phyloP scores from a whole-genome alignment of 2,113 vertebrate genomes.

The Vireo altiloquus region DNA sequence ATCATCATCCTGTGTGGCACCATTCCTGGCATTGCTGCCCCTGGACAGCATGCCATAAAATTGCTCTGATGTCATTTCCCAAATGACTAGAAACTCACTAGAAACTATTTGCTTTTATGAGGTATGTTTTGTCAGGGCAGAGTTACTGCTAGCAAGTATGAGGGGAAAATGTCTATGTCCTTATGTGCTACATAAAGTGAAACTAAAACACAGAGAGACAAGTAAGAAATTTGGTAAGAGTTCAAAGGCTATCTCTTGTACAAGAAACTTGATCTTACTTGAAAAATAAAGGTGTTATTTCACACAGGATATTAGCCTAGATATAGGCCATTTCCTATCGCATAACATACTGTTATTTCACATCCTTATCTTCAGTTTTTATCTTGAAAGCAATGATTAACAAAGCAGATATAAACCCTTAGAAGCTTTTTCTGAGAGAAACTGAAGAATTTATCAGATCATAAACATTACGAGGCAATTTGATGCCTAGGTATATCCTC shows the following conservation, averaged over 20 bases:
- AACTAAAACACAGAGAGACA: not conserved
- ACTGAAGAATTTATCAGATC: conserved; percentile 27
- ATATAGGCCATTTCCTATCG: conserved; percentile 5
- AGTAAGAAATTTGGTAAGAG: not conserved
- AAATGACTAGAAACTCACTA: not conserved
- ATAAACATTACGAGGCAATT: not conserved
- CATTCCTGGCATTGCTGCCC: not conserved
- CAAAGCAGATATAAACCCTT: conserved; percentile 34
- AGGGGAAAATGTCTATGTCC: not conserved
- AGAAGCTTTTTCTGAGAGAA: conserved; percentile 12
- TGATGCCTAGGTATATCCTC: not conserved
- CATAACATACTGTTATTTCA: not conserved
- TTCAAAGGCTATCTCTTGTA: conserved; percentile 41
- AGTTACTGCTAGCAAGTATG: not conserved
- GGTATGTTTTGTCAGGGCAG: not conserved
- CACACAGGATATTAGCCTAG: conserved; percentile 50
- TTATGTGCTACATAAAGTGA: not conserved
- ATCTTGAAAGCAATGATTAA: conserved; percentile 62
- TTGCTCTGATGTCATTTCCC: not conserved
- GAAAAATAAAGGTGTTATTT: conserved; percentile 64
- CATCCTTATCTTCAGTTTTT: conserved; percentile 46
- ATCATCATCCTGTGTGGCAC: not conserved
- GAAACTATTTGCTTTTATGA: not conserved
- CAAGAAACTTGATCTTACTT: conserved; percentile 44
- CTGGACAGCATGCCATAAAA: not conserved